These are phyloP conservation scores for Cephalopterus ornatus DNA, from an alignment of 2,113 vertebrate genomes.

Conservation along the genomic window DNA sequence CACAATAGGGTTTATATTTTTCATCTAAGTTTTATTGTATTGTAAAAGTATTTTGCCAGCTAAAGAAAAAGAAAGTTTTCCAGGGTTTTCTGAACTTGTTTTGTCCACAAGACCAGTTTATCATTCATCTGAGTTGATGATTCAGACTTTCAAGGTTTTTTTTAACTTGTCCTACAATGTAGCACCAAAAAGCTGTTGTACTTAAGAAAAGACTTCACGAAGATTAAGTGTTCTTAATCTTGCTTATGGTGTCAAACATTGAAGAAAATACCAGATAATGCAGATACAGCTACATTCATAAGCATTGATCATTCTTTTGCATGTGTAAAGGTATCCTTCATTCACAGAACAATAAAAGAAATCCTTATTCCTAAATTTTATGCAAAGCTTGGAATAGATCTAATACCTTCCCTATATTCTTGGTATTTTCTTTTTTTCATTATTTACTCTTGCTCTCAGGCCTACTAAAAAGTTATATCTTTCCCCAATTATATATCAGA, in stretches of 20 bases:
- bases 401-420: not conserved
- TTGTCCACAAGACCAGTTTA: not conserved
- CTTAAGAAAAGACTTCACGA: not conserved
- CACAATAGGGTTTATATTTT: not conserved
- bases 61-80: not conserved
- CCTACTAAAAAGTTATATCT: not conserved
- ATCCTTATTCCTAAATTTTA: not conserved
- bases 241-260: not conserved
- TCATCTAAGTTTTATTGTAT: not conserved
- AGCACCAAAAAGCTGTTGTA: not conserved
- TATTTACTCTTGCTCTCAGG: not conserved
- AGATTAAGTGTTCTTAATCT: not conserved
- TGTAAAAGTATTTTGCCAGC: not conserved
- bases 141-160: not conserved
- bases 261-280: not conserved
- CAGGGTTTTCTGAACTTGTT: not conserved
- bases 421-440: not conserved
- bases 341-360: not conserved
- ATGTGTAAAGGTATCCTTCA: not conserved
- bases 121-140: not conserved
- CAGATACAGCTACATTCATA: not conserved
- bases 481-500: fast-evolving
- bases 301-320: not conserved
- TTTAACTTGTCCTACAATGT: not conserved
- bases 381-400: not conserved